Percentiles rank a stretch among this genome's conserved stretches.
Conservation (phyloP, 2,797 vertebrate genomes). For the Betta splendens region DNA sequence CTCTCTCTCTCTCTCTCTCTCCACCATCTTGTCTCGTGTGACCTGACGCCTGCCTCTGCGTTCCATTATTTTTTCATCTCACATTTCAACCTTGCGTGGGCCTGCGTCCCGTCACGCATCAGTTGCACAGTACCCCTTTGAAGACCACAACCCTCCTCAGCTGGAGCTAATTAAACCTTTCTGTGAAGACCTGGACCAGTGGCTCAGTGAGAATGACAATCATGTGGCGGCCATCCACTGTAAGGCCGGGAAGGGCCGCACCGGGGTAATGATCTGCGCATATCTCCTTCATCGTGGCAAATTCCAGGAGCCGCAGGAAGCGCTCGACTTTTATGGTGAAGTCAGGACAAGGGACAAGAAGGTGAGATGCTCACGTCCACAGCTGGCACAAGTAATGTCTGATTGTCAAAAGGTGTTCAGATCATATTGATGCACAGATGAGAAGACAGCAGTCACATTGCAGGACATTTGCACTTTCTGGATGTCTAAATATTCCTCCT, state of each 20-base stretch:
- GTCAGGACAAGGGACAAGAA: constrained; percentile 99
- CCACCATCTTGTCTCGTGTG: no score
- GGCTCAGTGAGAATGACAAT: constrained; percentile 99
- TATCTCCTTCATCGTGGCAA: constrained; percentile 98
- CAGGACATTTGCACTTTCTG: not conserved
- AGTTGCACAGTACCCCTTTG: constrained; percentile 99
- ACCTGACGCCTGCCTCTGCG: constrained; percentile 15
- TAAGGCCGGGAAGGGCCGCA: constrained; percentile 99
- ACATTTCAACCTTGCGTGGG: constrained; percentile 36
- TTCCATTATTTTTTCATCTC: not conserved
- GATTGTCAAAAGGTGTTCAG: not conserved
- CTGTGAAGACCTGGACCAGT: constrained; percentile 99
- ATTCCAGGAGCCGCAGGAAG: constrained; percentile 95
- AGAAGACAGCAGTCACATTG: no score
- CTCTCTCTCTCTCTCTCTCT: no score
- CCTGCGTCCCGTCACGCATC: constrained; percentile 45
- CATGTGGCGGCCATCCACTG: constrained; percentile 99
- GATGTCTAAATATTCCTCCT: constrained; percentile 2
- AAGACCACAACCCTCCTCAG: constrained; percentile 99
- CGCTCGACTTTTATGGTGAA: constrained; percentile 98
- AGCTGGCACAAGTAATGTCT: not conserved
- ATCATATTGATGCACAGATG: not conserved
- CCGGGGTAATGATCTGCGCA: constrained; percentile 99
- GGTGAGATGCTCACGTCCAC: constrained; percentile 71
- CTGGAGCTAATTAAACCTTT: constrained; percentile 99